phyloP scores from a whole-genome alignment of 2,888 invertebrate genomes.

The Caenorhabditis uteleia region DNA sequence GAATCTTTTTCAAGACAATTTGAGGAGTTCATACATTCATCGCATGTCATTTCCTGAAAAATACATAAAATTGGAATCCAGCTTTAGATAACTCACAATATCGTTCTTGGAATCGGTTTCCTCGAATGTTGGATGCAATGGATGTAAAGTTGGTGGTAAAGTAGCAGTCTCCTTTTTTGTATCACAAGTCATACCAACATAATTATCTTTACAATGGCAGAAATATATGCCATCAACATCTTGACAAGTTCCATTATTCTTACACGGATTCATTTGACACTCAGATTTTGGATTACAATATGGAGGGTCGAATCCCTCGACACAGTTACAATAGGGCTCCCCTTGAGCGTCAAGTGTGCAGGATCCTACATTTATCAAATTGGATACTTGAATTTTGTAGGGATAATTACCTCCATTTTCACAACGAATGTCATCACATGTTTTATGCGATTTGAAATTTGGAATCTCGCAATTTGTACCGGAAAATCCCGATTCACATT shows the following conservation, averaged over 20 bases:
- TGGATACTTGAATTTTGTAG: neutral
- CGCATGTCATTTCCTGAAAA: constrained; percentile 39
- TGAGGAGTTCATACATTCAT: constrained; percentile 39
- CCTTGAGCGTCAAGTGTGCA: constrained; percentile 20
- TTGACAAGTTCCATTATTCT: constrained; percentile 77
- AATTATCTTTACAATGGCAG: constrained; percentile 52
- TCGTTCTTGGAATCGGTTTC: neutral
- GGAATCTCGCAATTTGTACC: constrained; percentile 52
- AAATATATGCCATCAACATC: constrained; percentile 75
- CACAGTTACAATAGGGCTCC: constrained; percentile 25
- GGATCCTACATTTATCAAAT: constrained; percentile 5
- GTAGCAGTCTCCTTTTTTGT: constrained; percentile 16
- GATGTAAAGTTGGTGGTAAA: neutral
- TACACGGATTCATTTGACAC: constrained; percentile 53
- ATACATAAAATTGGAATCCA: neutral
- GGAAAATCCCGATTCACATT: constrained; percentile 41
- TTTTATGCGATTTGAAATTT: constrained; percentile 18
- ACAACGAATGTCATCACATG: constrained; percentile 36
- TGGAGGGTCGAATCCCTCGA: constrained; percentile 29
- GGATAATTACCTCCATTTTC: constrained; percentile 41
- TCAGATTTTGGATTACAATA: constrained; percentile 40
- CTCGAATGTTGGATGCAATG: neutral
- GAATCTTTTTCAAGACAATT: constrained; percentile 44
- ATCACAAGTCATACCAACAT: constrained; percentile 54
- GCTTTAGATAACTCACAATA: neutral